Base-by-base conservation (phyloP, 2,797 vertebrate genomes). In the Spinus olivaceus region DNA sequence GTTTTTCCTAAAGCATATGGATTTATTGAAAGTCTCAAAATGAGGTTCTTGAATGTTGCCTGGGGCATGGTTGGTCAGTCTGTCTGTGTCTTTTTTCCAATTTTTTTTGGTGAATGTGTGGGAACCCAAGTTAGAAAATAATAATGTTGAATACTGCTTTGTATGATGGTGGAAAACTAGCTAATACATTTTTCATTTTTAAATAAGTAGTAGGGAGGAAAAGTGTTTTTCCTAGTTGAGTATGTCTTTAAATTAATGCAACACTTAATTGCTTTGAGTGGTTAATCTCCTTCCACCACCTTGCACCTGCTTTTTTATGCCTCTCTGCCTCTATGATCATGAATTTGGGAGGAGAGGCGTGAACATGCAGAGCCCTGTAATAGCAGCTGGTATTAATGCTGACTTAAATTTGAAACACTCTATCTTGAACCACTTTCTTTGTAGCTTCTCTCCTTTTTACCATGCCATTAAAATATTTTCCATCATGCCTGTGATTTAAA, bases 171-270 rank as follows among this genome's bases (percentile, higher is more conserved):
- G 77, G 82, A 90, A 88, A 77, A 47, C 35, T 59, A 74, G 53
- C 70, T 91, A 94, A 92, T 94, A 35, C 32, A 46, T 95, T 91
- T 95, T 94, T 86, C 37, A 83, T 88, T 90, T 92, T 91, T 27
- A 76, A 72, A 54, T 92, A 69, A 90, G 49, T 65, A 46, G 41
- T 86, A 73, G 71, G 60, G 74, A 96, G 59, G 71, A 86, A 82
- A 86, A 74, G 24, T 41, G 35, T 85, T 92, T 88, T 94, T 82
- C 72, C 85, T 69, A 67, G 51, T 74, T 64, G 79, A 88, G 27
- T 92, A 64, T 96, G 92, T 92, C 87, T 95, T 96, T 91, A 94
- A 94, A 91, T 94, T 86, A 96, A 94, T 83, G 81, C 92, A 94
- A 41, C 39, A 64, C 61, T 94, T 94, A 94, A 92, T 96, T 95